Conservation (phyloP, 2,888 invertebrate genomes). For the Mycogona germanica region DNA sequence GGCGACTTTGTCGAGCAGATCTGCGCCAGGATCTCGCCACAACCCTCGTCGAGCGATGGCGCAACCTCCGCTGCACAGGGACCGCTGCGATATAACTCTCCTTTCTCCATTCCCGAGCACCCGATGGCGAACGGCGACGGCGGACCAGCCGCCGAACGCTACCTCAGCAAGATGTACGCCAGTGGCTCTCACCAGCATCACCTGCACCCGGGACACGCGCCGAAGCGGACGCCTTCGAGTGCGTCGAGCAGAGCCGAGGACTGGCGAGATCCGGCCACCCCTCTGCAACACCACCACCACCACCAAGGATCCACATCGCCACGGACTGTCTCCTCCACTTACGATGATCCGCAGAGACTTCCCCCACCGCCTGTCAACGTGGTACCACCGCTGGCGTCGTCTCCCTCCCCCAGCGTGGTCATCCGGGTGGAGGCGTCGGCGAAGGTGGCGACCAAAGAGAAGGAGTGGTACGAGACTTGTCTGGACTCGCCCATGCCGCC, state of each 20-base stretch:
- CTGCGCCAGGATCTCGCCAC: background rate
- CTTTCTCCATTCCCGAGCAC: background rate
- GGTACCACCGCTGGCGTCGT: background rate
- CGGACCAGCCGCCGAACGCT: background rate
- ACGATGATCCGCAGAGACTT: background rate
- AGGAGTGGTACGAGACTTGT: conserved; percentile 57
- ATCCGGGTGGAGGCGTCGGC: conserved; percentile 4
- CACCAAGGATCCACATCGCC: background rate
- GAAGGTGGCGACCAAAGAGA: conserved; percentile 38
- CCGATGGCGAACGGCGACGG: no score
- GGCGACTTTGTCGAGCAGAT: background rate
- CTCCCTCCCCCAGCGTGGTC: background rate
- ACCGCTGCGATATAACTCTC: background rate
- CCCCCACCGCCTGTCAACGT: background rate
- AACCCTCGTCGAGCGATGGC: background rate
- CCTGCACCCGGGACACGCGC: no score
- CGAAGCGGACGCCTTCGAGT: background rate
- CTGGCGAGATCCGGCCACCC: background rate
- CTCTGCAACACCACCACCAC: background rate
- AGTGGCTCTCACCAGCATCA: no score
- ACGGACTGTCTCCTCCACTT: background rate
- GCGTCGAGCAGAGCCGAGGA: background rate
- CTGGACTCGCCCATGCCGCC: conserved; percentile 43
- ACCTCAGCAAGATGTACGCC: no score
- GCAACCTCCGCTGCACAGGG: background rate